phyloP scores from a whole-genome alignment of 92 coral and sea anemone species.

The Umimayanthus chanpuru region DNA sequence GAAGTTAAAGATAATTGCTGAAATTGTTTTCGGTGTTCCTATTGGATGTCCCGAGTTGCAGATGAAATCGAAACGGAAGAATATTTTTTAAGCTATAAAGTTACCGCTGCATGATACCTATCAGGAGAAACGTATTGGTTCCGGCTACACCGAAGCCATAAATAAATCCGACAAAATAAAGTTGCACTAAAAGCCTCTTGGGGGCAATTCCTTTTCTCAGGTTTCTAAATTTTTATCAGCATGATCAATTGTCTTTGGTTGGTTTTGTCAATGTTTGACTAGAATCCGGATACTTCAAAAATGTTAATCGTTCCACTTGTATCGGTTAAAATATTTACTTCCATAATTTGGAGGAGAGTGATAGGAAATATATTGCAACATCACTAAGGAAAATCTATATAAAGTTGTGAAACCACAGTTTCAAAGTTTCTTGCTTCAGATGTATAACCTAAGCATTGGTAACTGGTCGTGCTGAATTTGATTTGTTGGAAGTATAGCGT shows the following conservation, averaged over 20 bases:
- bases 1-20: neutral
- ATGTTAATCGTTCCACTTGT: neutral
- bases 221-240: neutral
- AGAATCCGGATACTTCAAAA: neutral
- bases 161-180: neutral
- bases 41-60: neutral
- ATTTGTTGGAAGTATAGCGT: no score
- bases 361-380: no score
- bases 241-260: neutral
- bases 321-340: neutral
- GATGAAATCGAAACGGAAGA: neutral
- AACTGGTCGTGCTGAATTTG: no score
- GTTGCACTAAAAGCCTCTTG: neutral
- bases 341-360: no score
- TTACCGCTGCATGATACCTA: neutral
- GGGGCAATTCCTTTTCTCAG: neutral
- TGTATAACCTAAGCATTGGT: no score
- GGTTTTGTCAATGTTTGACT: neutral
- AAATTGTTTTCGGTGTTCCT: no score
- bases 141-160: neutral
- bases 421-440: no score
- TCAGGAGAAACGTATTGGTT: neutral
- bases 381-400: no score
- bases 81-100: no score
- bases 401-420: no score